These are phyloP conservation scores for Sipha flava DNA, from an alignment of 1,140 invertebrate genomes.

Conservation along the genomic window DNA sequence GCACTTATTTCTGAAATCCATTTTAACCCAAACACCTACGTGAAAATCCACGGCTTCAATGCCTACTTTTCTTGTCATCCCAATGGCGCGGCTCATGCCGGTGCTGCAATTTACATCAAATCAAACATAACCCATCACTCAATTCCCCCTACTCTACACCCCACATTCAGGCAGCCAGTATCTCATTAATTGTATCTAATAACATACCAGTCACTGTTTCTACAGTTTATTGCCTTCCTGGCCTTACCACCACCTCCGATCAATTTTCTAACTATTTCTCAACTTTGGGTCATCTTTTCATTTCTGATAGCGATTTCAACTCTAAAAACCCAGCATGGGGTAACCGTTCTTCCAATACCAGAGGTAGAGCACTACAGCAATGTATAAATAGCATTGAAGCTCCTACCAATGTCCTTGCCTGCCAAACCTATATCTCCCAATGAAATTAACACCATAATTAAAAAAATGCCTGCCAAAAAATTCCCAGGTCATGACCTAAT, in stretches of 20 bases:
- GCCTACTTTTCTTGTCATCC: neutral
- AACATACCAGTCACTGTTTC: neutral
- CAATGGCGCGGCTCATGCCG: neutral
- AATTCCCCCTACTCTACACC: neutral
- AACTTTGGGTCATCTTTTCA: neutral
- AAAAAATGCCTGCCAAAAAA: too few relatives aligned
- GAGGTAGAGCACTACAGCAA: neutral
- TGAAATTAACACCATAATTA: too few relatives aligned
- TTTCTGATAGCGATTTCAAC: neutral
- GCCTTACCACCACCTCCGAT: neutral
- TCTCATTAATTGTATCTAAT: neutral
- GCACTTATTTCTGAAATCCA: constrained; percentile 36
- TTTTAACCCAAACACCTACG: constrained; percentile 32
- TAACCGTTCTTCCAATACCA: neutral
- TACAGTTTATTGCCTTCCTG: neutral
- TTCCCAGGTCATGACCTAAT: too few relatives aligned
- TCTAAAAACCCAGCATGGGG: neutral
- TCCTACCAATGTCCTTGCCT: neutral
- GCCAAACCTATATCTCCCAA: neutral
- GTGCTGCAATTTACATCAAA: constrained; percentile 1
- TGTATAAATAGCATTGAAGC: neutral
- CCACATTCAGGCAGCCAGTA: neutral
- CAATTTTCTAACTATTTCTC: neutral
- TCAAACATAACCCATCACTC: constrained; percentile 10
- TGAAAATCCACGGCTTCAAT: constrained; percentile 27